Conservation (phyloP, 2,797 vertebrate genomes). For the Smutsia temminckii region DNA sequence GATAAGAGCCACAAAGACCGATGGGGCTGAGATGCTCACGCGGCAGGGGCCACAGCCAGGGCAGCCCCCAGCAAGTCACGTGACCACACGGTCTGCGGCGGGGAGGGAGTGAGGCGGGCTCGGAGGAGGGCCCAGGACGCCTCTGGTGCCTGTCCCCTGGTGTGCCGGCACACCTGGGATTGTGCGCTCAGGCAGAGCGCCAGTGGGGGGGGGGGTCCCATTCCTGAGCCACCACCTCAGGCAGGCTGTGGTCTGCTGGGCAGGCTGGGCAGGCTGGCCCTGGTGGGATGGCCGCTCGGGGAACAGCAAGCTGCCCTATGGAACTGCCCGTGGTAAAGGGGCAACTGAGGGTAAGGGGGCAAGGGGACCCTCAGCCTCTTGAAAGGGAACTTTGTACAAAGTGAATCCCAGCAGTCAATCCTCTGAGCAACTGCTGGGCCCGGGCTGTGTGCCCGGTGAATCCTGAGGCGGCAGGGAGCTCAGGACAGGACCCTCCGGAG, state of each 20-base stretch:
- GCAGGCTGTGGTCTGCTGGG: not conserved
- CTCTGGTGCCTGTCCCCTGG: not conserved
- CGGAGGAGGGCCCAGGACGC: not conserved
- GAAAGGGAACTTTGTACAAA: not conserved
- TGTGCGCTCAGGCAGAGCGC: not conserved
- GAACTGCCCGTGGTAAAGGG: not conserved
- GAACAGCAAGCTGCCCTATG: not conserved
- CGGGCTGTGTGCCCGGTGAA: no score
- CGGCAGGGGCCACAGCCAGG: not conserved
- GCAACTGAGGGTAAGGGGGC: no score
- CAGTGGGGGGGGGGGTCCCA: not conserved
- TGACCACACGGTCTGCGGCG: not conserved
- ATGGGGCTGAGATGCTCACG: not conserved
- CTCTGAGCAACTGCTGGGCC: not conserved
- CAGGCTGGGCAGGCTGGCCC: fast-evolving
- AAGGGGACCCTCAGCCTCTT: not conserved
- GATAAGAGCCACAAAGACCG: fast-evolving
- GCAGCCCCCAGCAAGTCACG: not conserved
- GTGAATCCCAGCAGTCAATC: fast-evolving
- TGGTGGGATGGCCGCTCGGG: fast-evolving
- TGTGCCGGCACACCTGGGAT: not conserved
- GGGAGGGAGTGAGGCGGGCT: not conserved
- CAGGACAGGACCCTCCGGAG: no score
- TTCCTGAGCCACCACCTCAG: fast-evolving
- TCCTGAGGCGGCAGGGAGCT: no score